Evolutionary conservation across 2,888 invertebrate genomes (phyloP), one percentile per base, ranked within the genome.

Genomic region (Vanessa cardui): DNA sequence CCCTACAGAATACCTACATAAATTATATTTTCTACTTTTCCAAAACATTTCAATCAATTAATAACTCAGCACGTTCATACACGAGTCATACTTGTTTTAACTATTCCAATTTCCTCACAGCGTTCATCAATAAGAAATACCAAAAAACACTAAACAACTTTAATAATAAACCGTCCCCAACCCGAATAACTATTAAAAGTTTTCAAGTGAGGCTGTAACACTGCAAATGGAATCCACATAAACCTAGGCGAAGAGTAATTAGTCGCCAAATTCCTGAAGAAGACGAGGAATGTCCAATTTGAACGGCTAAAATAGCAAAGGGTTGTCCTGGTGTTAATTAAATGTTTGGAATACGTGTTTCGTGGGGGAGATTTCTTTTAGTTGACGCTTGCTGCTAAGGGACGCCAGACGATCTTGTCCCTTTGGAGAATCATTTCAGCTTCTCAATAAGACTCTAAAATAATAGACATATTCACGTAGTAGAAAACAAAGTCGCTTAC

Each of bases 321-420:
- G 70, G 70, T 66, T 78, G 33, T 39, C 56, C 33, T 39, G 81
- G 81, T 60, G 63, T 60, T 85, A 86, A 86, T 86, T 85, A 85
- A 85, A 86, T 85, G 84, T 85, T 85, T 84, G 82, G 83, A 83
- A 86, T 85, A 75, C 78, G 74, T 75, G 69, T 74, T 73, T 56
- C 9, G 52, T 31, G 60, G 59, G 65, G 44, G 65, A 21, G 65
- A 60, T 65, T 60, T 65, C 65, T 65, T 65, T 60, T 47, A 39
- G 52, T 16, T 16, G 6, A 4, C 20, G 50, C 52, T 26, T 26
- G 26, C 26, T 26, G 26, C 26, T 26, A 26, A 26, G 6, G 20
- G 26, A 12, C 6, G 52, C 26, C 12, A 39, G 39, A 39, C 12
- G 39, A 12, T 4, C 39, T 12, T 12, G 39, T 12, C 12, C 39